Percentiles rank a stretch among this genome's conserved stretches.
These are phyloP conservation scores for Agonopterix subpropinquella DNA, from an alignment of 2,888 invertebrate genomes.

Conservation along the genomic window DNA sequence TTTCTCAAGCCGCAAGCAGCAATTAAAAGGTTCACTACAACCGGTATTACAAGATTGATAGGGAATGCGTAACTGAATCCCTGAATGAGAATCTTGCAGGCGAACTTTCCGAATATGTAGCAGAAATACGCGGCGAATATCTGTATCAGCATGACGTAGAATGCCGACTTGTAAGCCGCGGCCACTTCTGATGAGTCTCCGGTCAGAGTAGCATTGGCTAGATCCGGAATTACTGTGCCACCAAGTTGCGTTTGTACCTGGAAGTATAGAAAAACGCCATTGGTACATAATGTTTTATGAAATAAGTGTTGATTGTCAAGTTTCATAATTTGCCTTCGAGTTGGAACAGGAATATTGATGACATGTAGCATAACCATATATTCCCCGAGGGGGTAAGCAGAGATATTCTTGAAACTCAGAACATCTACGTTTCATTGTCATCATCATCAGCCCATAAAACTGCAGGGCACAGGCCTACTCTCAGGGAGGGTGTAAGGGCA, in stretches of 20 bases:
- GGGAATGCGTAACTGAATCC: conserved; percentile 98
- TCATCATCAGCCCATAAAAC: no score
- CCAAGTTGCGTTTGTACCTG: conserved; percentile 78
- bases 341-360: no score
- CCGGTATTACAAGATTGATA: conserved; percentile 93
- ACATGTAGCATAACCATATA: no score
- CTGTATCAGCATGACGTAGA: conserved; percentile 88
- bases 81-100: conserved; percentile 97
- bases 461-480: no score
- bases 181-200: conserved; percentile 84
- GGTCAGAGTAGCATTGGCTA: conserved; percentile 84
- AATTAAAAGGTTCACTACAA: conserved; percentile 90
- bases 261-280: conserved; percentile 17
- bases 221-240: conserved; percentile 80
- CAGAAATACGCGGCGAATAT: conserved; percentile 89
- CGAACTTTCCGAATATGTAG: conserved; percentile 96
- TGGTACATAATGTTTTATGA: neutral
- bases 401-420: no score
- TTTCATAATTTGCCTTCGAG: neutral
- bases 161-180: conserved; percentile 82
- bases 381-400: no score
- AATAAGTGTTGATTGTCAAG: neutral
- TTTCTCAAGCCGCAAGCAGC: conserved; percentile 91
- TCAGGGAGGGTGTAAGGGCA: no score
- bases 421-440: no score